phyloP scores from a whole-genome alignment of 1,140 invertebrate species.

The Pogonomyrmex californicus region DNA sequence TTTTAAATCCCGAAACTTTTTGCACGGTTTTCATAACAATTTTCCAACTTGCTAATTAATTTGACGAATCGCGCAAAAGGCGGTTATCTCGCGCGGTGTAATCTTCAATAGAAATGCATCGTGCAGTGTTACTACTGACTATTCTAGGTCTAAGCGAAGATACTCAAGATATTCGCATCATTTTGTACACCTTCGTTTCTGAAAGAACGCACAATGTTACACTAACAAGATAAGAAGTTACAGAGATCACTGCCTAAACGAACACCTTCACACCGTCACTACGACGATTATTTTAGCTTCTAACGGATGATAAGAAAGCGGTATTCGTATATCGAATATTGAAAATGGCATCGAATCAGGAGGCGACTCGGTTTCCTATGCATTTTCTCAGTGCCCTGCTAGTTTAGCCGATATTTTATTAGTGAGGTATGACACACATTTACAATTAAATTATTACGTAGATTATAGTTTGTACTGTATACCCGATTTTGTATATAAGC shows the following conservation, averaged over 20 bases:
- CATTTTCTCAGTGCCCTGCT: constrained; percentile 11
- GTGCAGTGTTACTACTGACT: constrained; percentile 24
- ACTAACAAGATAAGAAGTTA: constrained; percentile 11
- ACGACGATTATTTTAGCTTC: constrained; percentile 25
- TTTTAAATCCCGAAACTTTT: constrained; percentile 42
- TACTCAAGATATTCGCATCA: constrained; percentile 16
- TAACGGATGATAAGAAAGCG: constrained; percentile 12
- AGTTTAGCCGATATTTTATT: constrained; percentile 44
- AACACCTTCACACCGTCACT: constrained; percentile 35
- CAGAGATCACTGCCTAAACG: constrained; percentile 55
- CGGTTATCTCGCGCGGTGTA: not conserved
- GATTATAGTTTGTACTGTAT: constrained; percentile 20
- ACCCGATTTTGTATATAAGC: constrained; percentile 59
- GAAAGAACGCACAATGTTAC: constrained; percentile 41
- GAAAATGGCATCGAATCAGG: not conserved
- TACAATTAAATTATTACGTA: constrained; percentile 56
- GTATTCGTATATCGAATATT: not conserved
- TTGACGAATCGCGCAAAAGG: not conserved
- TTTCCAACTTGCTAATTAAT: constrained; percentile 20
- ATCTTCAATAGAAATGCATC: constrained; percentile 13
- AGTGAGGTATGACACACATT: constrained; percentile 9
- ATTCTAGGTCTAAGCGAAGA: constrained; percentile 38
- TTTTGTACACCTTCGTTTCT: constrained; percentile 36
- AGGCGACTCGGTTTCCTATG: constrained; percentile 25
- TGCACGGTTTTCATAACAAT: constrained; percentile 58